A percentile compares a stretch with the other conserved stretches of the same genome.
phyloP scores from a whole-genome alignment of 2,113 vertebrate species.

The Origma solitaria region DNA sequence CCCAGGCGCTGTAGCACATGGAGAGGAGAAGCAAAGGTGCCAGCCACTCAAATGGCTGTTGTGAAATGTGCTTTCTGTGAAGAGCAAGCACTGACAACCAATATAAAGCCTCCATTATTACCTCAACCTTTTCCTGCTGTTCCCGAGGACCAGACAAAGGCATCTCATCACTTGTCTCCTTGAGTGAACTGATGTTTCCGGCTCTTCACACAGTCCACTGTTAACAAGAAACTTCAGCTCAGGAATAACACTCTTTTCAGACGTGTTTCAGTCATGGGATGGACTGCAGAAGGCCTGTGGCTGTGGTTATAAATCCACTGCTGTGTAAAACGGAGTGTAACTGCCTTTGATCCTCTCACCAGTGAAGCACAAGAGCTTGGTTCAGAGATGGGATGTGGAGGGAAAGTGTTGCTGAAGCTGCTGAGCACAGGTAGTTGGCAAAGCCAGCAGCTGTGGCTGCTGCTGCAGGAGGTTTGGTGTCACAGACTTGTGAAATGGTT shows the following conservation, averaged over 20 bases:
- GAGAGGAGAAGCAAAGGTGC: background rate
- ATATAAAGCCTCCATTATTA: background rate
- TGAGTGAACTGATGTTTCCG: background rate
- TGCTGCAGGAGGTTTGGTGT: background rate
- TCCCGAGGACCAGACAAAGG: background rate
- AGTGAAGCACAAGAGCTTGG: background rate
- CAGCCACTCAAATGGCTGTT: background rate
- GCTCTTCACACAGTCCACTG: rapidly evolving
- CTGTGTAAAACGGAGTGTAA: background rate
- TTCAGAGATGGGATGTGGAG: background rate
- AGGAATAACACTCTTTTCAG: background rate
- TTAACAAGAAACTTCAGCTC: background rate
- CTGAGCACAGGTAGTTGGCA: background rate
- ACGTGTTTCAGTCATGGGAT: background rate
- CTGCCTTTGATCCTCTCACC: background rate
- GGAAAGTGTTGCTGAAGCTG: background rate
- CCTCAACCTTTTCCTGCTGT: background rate
- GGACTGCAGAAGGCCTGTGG: background rate
- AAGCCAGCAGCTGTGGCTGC: background rate
- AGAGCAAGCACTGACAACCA: background rate
- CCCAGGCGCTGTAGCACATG: background rate
- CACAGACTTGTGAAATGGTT: background rate
- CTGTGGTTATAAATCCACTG: background rate
- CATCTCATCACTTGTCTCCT: background rate
- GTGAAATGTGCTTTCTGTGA: background rate